Conservation (phyloP, 53 echinoderm and acorn worm species). For the Mesocentrotus franciscanus region DNA sequence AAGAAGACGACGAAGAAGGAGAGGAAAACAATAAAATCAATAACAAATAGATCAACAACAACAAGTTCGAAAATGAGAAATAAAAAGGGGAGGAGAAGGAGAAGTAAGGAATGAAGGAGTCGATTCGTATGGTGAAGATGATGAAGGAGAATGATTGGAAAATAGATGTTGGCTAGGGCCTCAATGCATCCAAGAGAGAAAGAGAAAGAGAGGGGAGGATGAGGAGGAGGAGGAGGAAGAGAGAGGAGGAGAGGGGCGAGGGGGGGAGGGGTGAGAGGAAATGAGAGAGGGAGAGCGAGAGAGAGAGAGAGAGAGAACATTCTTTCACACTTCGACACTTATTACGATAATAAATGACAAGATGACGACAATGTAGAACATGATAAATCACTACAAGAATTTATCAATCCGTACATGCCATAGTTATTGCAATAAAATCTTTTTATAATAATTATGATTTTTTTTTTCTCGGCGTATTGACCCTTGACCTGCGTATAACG, state of each 20-base stretch:
- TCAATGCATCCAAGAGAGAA: background rate
- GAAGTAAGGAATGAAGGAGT: no score
- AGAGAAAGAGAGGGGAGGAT: background rate
- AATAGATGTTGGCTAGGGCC: background rate
- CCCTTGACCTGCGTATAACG: background rate
- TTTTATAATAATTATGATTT: background rate
- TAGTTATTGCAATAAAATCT: background rate
- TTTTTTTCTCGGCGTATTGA: background rate
- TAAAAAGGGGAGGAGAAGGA: background rate
- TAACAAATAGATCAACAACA: no score
- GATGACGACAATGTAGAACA: background rate
- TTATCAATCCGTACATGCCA: background rate
- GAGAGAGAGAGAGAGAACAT: background rate
- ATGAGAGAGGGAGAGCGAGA: background rate
- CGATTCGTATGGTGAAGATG: no score
- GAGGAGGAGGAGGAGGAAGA: background rate
- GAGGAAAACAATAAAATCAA: no score
- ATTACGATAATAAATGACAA: background rate
- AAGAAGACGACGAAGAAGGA: no score
- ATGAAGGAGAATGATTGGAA: no score
- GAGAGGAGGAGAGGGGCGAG: background rate
- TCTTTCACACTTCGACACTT: background rate
- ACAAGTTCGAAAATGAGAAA: no score
- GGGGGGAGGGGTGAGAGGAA: background rate
- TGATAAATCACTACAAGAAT: background rate